Base-by-base conservation (phyloP, 2,888 invertebrate species). In the Scaptomyza polygonia region DNA sequence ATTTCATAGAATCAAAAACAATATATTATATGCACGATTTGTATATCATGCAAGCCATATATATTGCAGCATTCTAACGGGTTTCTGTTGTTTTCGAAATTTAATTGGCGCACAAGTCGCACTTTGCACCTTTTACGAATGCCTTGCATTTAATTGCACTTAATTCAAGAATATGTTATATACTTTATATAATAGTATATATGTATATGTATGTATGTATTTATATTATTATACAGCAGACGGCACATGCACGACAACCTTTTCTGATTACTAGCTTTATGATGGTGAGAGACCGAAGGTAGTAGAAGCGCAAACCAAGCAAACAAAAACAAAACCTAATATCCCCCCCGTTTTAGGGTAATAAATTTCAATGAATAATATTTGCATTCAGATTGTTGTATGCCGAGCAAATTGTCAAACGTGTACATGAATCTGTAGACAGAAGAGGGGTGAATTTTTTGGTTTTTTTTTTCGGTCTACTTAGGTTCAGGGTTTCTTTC, bases 311-410 rank as follows among this genome's bases (percentile, higher is more conserved):
- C 25, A 0, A 25, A 25, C 25, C 25, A 18, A n/a, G 49, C 29
- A 32, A 8, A 1, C 29, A 44, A 14, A 34, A 16, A 11, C 29
- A 16, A 40, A 32, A 9, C 18, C 16, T 39, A 56, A 32, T 55
- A 9, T 6, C 14, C n/a, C 16, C 16, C 29, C 18, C 18, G 42
- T 2, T 9, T 25, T 59, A 21, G 52, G 59, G 69, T 30, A 82
- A 80, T 80, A 59, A 80, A 79, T 76, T 78, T 77, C 73, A 81
- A 80, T 82, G 63, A 71, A 63, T 12, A 72, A 18, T 45, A 71
- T 67, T 74, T 74, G 67, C 72, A 74, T 71, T 67, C 56, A 72
- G 64, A 68, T 64, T 63, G 64, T 64, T 63, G 64, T 29, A 34
- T 5, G 29, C 12, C 12, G 3, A 43, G 27, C 51, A 14, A 63